These are phyloP conservation scores for Latrodectus geometricus DNA, from an alignment of 1,140 invertebrate genomes.

Conservation along the genomic window DNA sequence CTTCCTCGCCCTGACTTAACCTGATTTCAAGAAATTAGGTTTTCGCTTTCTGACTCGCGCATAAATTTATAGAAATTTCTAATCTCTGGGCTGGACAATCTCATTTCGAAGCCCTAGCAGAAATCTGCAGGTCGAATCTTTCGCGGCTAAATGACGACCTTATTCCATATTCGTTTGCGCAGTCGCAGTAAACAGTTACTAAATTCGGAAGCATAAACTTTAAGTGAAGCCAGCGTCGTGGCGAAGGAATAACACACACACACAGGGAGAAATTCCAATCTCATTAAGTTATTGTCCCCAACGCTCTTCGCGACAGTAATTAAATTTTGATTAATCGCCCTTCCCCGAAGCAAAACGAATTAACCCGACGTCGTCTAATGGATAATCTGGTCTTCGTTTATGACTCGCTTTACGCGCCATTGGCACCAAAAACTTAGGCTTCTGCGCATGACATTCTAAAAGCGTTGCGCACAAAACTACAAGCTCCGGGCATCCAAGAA, in stretches of 20 bases:
- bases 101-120: not conserved
- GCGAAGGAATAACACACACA: not conserved
- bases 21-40: no score
- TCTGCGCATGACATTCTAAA: not conserved
- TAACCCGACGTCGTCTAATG: slow-evolving; percentile 22
- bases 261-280: slow-evolving; percentile 14
- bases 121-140: not conserved
- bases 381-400: slow-evolving; percentile 30
- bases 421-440: slow-evolving; percentile 6
- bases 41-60: no score
- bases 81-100: no score
- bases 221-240: no score
- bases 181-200: not conserved
- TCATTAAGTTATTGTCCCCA: slow-evolving; percentile 35
- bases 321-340: slow-evolving; percentile 44
- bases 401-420: not conserved
- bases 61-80: no score
- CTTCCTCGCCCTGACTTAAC: no score
- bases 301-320: slow-evolving; percentile 17
- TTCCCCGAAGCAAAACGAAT: slow-evolving; percentile 34
- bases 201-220: not conserved
- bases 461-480: no score
- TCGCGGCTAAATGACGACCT: not conserved
- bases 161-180: not conserved
- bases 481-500: no score